Evolutionary conservation across 2,888 invertebrate genomes (phyloP), one percentile per base, ranked within the genome.

Genomic region (Acrobeloides nanus): DNA sequence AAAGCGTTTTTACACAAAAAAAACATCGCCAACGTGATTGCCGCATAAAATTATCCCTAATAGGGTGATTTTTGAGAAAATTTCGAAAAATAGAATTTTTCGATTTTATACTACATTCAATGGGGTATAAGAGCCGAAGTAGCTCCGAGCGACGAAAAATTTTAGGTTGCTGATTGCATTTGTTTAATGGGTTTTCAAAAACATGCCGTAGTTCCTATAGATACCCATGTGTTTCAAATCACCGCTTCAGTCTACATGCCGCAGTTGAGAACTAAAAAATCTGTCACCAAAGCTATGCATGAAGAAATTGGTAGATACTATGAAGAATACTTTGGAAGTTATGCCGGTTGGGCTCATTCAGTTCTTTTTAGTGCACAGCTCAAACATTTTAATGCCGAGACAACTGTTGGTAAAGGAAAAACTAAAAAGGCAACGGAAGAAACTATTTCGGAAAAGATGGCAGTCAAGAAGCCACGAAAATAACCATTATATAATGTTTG

Each of bases 121-220:
- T n/a, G n/a, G n/a, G n/a, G n/a, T n/a, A n/a, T n/a, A n/a, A n/a
- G n/a, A n/a, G n/a, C n/a, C n/a, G n/a, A n/a, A n/a, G n/a, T 29
- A 32, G 20, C 4, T 32, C 20, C 4, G 17, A 18, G 31, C 31
- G 12, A 32, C 20, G 17, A 18, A n/a, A n/a, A n/a, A n/a, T 39
- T 48, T 29, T 66, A 87, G 86, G 88, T 97, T 17, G 90, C 95
- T 0, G 95, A 97, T 76, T 97, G 95, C 76, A 86, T 97, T 62
- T 89, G 89, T 73, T 80, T 97, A 18, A 95, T 97, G 93, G 89
- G 92, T 0, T 75, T 97, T 41, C 84, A 85, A 47, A 87, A 93
- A 73, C 75, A 87, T 40, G 82, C 84, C 64, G 84, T 90, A 0
- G 82, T 97, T 44, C 95, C 95, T 1, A 85, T 95, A 0, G 95